Base-by-base conservation (phyloP, 2,113 vertebrate genomes). In the Garra rufa region DNA sequence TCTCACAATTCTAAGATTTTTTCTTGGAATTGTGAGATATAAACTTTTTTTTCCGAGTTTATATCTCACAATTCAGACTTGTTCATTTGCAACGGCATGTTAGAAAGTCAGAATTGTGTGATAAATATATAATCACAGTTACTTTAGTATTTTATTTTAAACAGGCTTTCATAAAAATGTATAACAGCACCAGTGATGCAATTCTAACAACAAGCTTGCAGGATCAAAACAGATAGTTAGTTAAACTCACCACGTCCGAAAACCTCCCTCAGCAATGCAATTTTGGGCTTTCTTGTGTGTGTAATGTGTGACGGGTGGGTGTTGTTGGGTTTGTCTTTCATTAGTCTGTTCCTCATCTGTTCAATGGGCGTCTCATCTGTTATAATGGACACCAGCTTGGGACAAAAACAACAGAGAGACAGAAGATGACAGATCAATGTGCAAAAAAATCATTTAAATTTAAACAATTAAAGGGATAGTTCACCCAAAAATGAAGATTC, bases 351-450 rank as follows among this genome's bases (percentile, higher is more conserved):
- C 82, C 86, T 93, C 90, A 96, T 94, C 88, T 96, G 95, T 83
- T 96, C 95, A 0, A 95, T 94, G 26, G 95, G 94, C 0, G 92
- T 95, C 90, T 96, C 94, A 0, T 96, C 96, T 0, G 92, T 95
- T 88, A 95, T 92, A 41, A 96, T 95, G 41, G 94, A 95, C 46
- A 94, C 86, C 71, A 96, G 75, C 95, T 96, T 90, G 4, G 9
- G 44, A 70, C 19, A 44, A 83, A 43, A 65, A 57, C 24, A 15
- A 70, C 8, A 55, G 70, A 17, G 24, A 69, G 6, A 52, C 7
- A 21, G 21, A 2, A 57, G 13, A 28, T 11, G 8, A 43, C 10
- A 52, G 74, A 74, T 24, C 9, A 14, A 6, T 11, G 11, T 21
- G 19, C 46, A 17, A 30, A 50, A 34, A 34, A 19, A 2, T 46